Evolutionary conservation across 2,797 vertebrate species (phyloP).

Genomic region (Nannoperca obscura): DNA sequence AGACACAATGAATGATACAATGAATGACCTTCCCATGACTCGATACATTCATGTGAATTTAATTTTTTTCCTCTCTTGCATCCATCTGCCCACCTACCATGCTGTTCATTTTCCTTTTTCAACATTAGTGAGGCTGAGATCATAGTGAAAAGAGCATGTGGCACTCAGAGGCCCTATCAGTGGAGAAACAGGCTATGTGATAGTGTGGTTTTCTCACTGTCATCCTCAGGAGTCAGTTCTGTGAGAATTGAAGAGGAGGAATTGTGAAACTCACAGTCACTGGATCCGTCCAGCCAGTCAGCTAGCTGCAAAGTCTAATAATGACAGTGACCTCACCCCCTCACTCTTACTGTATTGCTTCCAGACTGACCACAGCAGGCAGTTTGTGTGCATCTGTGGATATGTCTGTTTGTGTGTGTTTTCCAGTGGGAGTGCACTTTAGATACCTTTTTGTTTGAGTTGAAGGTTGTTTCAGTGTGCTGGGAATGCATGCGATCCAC

Average conservation of each 20-base stretch:
- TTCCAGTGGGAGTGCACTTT: constrained; percentile 13
- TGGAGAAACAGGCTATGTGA: constrained; percentile 64
- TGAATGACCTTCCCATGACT: constrained; percentile 27
- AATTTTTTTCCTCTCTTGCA: constrained; percentile 59
- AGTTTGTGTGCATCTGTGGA: constrained; percentile 32
- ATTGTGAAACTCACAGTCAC: constrained; percentile 64
- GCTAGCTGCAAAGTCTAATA: constrained; percentile 60
- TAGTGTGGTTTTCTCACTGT: constrained; percentile 59
- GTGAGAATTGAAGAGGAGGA: constrained; percentile 70
- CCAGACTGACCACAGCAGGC: constrained; percentile 43
- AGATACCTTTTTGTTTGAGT: constrained; percentile 17
- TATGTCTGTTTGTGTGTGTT: constrained; percentile 25
- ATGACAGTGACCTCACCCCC: constrained; percentile 70
- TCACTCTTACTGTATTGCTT: constrained; percentile 58
- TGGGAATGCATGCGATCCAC: constrained; percentile 28
- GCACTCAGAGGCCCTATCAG: constrained; percentile 65
- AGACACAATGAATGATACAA: constrained; percentile 42
- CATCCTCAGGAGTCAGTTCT: constrained; percentile 57
- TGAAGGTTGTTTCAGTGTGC: constrained; percentile 32
- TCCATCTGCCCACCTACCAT: constrained; percentile 50
- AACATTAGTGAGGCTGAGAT: constrained; percentile 64
- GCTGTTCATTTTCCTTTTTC: constrained; percentile 52
- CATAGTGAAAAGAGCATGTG: constrained; percentile 53
- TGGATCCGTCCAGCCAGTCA: constrained; percentile 50
- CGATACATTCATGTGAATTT: constrained; percentile 41